phyloP scores from a whole-genome alignment of 2,113 vertebrate genomes.

The Sphyrna mokarran region DNA sequence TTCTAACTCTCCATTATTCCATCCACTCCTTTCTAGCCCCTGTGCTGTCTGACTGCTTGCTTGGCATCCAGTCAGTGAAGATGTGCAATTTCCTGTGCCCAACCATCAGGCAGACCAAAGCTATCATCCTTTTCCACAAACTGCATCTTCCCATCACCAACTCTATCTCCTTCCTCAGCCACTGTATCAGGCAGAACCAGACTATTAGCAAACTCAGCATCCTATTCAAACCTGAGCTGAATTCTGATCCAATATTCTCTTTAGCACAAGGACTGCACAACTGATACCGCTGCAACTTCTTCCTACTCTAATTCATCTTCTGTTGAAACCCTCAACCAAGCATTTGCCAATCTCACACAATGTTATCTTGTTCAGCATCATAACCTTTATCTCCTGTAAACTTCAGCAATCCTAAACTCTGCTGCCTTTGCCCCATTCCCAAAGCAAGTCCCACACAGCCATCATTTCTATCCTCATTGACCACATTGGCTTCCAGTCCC shows the following conservation, averaged over 20 bases:
- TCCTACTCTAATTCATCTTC: neutral
- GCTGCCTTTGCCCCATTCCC: neutral
- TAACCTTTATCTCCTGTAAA: neutral
- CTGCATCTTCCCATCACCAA: neutral
- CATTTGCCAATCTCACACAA: neutral
- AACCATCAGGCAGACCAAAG: neutral
- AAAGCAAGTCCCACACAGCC: neutral
- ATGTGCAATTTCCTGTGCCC: neutral
- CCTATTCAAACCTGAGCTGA: neutral
- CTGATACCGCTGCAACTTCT: neutral
- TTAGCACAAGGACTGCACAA: neutral
- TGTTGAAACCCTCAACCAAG: neutral
- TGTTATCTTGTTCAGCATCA: neutral
- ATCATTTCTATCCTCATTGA: neutral
- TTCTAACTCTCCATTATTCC: neutral
- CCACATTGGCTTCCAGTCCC: neutral
- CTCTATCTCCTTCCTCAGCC: neutral
- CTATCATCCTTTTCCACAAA: neutral
- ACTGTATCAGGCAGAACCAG: neutral
- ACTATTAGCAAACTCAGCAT: neutral
- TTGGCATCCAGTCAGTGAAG: neutral
- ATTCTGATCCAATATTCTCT: neutral
- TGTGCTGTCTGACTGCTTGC: neutral
- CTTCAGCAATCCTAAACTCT: neutral
- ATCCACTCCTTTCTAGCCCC: neutral